Percentiles rank a stretch among this genome's conserved stretches.
Conservation (phyloP, 2,113 vertebrate genomes). For the Brienomyrus brachyistius region DNA sequence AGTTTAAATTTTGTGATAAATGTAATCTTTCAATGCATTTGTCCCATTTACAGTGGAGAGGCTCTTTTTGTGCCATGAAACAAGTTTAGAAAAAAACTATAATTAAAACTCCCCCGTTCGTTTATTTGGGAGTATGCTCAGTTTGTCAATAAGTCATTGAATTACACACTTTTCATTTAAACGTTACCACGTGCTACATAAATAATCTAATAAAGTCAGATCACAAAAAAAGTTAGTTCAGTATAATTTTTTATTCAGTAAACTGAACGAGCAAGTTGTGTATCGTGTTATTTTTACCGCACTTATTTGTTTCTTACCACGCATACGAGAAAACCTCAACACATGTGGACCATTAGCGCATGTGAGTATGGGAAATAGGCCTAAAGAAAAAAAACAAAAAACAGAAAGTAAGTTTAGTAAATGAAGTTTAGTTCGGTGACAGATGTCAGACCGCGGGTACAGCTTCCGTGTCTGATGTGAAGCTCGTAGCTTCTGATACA, state of each 20-base stretch:
- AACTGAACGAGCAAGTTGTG: background rate
- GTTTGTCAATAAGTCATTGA: background rate
- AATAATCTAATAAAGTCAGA: background rate
- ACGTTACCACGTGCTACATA: background rate
- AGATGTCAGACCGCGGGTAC: conserved; percentile 65
- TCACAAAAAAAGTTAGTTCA: background rate
- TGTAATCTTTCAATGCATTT: background rate
- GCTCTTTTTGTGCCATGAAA: background rate
- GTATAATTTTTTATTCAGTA: background rate
- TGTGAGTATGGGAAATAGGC: conserved; percentile 4
- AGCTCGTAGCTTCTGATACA: conserved; percentile 65
- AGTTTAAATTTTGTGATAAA: background rate
- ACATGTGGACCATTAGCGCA: conserved; percentile 4
- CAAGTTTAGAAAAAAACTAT: background rate
- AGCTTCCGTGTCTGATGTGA: conserved; percentile 68
- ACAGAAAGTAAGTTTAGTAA: conserved; percentile 50
- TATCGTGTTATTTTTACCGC: background rate
- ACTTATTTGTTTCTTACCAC: background rate
- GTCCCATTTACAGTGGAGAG: background rate
- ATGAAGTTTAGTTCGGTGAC: conserved; percentile 55
- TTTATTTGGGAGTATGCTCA: background rate
- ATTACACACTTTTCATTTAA: background rate
- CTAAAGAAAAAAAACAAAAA: conserved; percentile 27
- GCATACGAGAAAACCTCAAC: background rate
- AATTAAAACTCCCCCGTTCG: background rate